Base-by-base conservation (phyloP, 2,113 vertebrate species). In the Zosterops hypoxanthus region DNA sequence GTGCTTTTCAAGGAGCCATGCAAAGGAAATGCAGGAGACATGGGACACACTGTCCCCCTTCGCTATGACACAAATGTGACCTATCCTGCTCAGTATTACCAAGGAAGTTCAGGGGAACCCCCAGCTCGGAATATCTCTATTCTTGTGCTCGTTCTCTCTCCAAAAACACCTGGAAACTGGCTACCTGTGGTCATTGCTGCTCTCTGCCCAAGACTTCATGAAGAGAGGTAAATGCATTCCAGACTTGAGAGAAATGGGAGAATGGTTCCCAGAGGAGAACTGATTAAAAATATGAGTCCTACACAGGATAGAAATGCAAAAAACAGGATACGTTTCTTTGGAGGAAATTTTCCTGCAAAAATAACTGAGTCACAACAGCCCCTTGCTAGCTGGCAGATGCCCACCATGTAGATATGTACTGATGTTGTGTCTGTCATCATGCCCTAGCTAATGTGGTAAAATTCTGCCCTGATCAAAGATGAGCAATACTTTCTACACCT, bases 351-450 rank as follows among this genome's bases (percentile, higher is more conserved):
- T 68, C 16, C 56, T 82, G 52, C 0, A 8, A 82, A 83, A 85
- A 63, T 31, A 46, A 26, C 29, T 20, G 5, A 63, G 49, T 63
- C 46, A 55, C 56, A 53, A 1, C 8, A 65, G 7, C 31, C 8
- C 5, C 39, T 63, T 55, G 18, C 28, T 50, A 39, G 17, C 5
- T 4, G 5, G 55, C 39, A 90, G 49, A 55, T 63, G 46, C 14
- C 23, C 9, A 25, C 34, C 0, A 0, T 5, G 6, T 50, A 61
- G 4, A 0, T 34, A 3, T 2, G 17, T 28, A 26, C 28, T 1
- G 1, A 5, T 36, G 26, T 11, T 75, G n/a, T 13, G 19, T 23
- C 73, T 66, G 23, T 47, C 56, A 75, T 14, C 0, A 3, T 31
- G 56, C 39, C 34, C 39, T 36, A 55, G 65, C 11, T 60, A 50